These are phyloP conservation scores for Limonius californicus DNA, from an alignment of 1,140 invertebrate species.

Conservation along the genomic window DNA sequence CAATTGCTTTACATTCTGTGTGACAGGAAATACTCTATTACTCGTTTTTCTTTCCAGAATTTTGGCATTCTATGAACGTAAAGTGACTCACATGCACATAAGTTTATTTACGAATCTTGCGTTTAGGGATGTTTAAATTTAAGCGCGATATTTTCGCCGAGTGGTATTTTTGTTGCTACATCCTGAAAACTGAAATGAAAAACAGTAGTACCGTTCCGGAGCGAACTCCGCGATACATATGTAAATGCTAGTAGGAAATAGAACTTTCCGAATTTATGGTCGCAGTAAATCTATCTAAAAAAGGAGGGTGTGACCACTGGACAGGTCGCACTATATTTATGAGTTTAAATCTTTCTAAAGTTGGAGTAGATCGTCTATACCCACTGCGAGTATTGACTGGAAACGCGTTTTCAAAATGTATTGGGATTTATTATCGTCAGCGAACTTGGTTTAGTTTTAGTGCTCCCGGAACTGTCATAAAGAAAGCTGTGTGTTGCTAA, in stretches of 20 bases:
- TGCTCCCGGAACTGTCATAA: neutral
- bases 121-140: too few species aligned
- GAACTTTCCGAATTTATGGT: constrained; percentile 5
- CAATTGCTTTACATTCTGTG: neutral
- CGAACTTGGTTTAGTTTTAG: neutral
- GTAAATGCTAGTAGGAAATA: constrained; percentile 9
- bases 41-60: neutral
- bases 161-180: neutral
- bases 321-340: constrained; percentile 4
- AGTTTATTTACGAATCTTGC: neutral
- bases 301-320: neutral
- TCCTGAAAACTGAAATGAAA: neutral
- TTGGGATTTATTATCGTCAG: neutral
- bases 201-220: neutral
- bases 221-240: constrained; percentile 2
- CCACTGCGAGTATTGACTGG: neutral
- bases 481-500: neutral
- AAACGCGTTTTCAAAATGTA: neutral
- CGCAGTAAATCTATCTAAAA: constrained; percentile 5
- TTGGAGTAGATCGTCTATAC: neutral
- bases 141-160: neutral
- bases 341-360: constrained; percentile 3
- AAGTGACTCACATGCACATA: neutral
- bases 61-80: neutral
- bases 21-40: neutral